Evolutionary conservation across 2,888 invertebrate species (phyloP), one percentile per base, ranked within the genome.

Genomic region (Ochropleura plecta): DNA sequence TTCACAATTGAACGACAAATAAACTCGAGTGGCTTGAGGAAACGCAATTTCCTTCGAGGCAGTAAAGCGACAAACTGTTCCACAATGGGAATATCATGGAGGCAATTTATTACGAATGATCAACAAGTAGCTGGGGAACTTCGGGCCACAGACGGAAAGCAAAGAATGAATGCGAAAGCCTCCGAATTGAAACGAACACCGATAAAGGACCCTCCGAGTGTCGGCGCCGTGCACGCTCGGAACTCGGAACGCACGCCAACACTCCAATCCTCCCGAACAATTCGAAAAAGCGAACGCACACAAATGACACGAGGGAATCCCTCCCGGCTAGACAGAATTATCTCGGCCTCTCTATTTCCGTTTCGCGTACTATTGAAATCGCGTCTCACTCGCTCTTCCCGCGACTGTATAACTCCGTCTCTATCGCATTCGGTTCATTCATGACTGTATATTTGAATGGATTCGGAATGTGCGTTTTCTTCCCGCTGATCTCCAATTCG

Each of bases 41-140:
- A 95, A 95, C 92, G 90, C 94, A 93, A 95, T 95, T 96, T 96
- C 96, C 95, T 95, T 91, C 84, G 88, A 94, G 91, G 94, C 95
- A 95, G 95, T 93, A 94, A 96, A 95, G 94, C 96, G 96, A 95
- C 96, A 96, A 96, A 95, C 94, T 89, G 93, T 91, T 94, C 94
- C 93, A 96, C 96, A 96, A 96, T 96, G 95, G 95, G 95, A 96
- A 95, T 94, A 95, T 95, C 95, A 95, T 93, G 95, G 94, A 93
- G 94, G 95, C 95, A 95, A 96, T 96, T 96, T 96, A 96, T 96
- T 96, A 96, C 95, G 94, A 96, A 94, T 95, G 96, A 94, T 96
- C 96, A 96, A 96, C 96, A 96, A 96, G 96, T 96, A 93, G 96
- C 94, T 92, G 94, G 95, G 95, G 95, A 92, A 92, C 76, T 87